Base-by-base conservation (phyloP, 2,797 vertebrate genomes). In the Octomys mimax region DNA sequence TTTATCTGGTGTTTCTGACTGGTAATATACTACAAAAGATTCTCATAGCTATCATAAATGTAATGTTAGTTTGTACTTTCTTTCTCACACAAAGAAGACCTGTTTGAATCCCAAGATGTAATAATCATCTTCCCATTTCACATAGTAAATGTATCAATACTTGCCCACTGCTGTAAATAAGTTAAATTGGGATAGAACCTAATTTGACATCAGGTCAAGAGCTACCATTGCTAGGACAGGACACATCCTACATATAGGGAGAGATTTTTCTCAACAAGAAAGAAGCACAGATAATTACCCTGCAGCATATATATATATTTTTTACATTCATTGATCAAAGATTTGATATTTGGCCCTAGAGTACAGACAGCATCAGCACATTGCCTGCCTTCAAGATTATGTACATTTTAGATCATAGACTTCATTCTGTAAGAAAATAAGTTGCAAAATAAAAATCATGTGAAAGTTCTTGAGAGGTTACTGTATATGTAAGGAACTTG, bases 11-110 rank as follows among this genome's bases (percentile, higher is more conserved):
- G 19, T 22, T 77, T 86, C 33, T 92, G 80, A 61, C 62, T 83
- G 78, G 52, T 10, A 68, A 64, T 83, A 59, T 11, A 7, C 39
- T 92, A 14, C n/a, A 54, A 90, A 96, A 86, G 42, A 59, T 73
- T 89, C 89, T 94, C 28, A 16, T 2, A 49, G 59, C 36, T 87
- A 62, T 85, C 73, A 49, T 70, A 28, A 3, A 12, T 22, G 2
- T 21, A 82, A 73, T 1, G 0, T 68, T 64, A 71, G 52, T 82
- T 83, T 75, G 75, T 75, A 28, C 42, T 93, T 89, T 64, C 54
- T 92, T 92, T 85, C 84, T 88, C 14, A 81, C 31, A 89, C 66
- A 94, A 68, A 95, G 77, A 95, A 59, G 28, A 71, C 73, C 36
- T 84, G 28, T 49, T 33, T 82, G 91, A 80, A 87, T 86, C 52